A percentile compares a stretch with the other conserved stretches of the same genome.
These are phyloP conservation scores for Tenebrosternarchus preto DNA, from an alignment of 2,113 vertebrate genomes.

Conservation along the genomic window DNA sequence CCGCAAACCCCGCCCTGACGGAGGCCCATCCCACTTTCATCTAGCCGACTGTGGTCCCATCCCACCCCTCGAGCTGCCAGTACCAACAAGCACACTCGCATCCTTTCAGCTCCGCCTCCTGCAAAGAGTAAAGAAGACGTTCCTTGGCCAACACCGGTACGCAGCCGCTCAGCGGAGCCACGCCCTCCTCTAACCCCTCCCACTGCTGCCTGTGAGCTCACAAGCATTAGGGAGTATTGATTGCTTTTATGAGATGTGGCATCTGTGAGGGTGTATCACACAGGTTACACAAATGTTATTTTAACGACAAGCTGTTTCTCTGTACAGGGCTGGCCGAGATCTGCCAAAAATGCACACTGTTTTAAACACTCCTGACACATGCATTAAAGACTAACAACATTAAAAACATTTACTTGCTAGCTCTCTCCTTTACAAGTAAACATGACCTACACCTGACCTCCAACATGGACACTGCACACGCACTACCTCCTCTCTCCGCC, in stretches of 20 bases:
- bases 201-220: background rate
- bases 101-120: no score
- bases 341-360: constrained; percentile 1
- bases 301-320: background rate
- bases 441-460: constrained; percentile 19
- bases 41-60: no score
- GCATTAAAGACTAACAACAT: constrained; percentile 22
- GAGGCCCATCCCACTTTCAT: no score
- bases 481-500: no score
- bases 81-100: no score
- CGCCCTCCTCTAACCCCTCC: background rate
- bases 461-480: background rate
- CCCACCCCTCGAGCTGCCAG: no score
- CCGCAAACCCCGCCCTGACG: no score
- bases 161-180: background rate
- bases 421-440: constrained; percentile 8
- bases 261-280: background rate
- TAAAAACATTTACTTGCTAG: constrained; percentile 10
- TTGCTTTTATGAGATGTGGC: background rate
- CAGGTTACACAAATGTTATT: background rate
- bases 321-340: background rate
- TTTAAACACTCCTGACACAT: background rate
- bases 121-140: no score
- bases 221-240: background rate
- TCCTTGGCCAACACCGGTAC: no score